These are phyloP conservation scores for Caenorhabditis imperialis DNA, from an alignment of 2,888 invertebrate species.

Conservation along the genomic window DNA sequence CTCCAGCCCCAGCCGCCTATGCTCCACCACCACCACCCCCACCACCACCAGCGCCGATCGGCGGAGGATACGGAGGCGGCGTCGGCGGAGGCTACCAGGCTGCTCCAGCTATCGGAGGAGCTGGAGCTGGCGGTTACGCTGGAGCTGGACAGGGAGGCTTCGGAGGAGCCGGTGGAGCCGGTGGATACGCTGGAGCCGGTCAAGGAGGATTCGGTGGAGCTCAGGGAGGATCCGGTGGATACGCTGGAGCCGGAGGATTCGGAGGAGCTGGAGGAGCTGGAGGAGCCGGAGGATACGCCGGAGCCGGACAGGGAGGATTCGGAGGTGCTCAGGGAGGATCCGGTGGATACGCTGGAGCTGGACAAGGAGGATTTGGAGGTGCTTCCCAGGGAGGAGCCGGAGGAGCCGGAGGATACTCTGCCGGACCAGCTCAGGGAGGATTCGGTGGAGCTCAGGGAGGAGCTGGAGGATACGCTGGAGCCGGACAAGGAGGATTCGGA, in stretches of 20 bases:
- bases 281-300: conserved; percentile 16
- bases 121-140: conserved; percentile 22
- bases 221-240: conserved; percentile 30
- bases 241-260: conserved; percentile 43
- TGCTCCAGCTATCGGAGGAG: conserved; percentile 20
- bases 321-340: conserved; percentile 9
- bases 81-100: conserved; percentile 5
- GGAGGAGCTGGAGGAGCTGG: conserved; percentile 10
- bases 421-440: conserved; percentile 38
- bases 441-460: conserved; percentile 27
- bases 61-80: conserved; percentile 36
- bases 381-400: conserved; percentile 20
- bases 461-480: conserved; percentile 37
- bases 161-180: conserved; percentile 22
- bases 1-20: conserved; percentile 23
- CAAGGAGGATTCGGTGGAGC: conserved; percentile 37
- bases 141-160: conserved; percentile 30
- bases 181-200: conserved; percentile 32
- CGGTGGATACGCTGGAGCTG: conserved; percentile 21
- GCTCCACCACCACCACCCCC: conserved; percentile 21
- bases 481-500: conserved; percentile 9
- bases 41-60: conserved; percentile 37
- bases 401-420: conserved; percentile 12
- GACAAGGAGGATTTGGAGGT: conserved; percentile 19
- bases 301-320: conserved; percentile 19